Evolutionary conservation across 2,888 invertebrate genomes (phyloP).

Genomic region (Hypomecis punctinalis): DNA sequence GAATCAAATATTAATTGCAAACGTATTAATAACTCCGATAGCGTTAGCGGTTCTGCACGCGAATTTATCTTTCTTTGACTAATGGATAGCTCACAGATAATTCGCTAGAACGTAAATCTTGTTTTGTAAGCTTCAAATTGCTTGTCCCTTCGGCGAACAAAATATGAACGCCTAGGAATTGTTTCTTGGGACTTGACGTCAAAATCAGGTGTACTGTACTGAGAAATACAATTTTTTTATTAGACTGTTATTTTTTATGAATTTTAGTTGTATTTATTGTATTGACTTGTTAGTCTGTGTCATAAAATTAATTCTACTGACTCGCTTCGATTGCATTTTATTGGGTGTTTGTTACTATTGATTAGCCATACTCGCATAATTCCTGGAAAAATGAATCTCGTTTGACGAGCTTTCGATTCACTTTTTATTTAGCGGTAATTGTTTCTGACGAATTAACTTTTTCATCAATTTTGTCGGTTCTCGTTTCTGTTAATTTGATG

Average conservation of each 20-base stretch:
- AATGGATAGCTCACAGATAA: conserved; percentile 46
- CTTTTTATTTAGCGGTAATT: conserved; percentile 15
- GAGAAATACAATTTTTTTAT: no score
- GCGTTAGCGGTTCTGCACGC: conserved; percentile 40
- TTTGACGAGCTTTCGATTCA: conserved; percentile 5
- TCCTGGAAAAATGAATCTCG: conserved; percentile 10
- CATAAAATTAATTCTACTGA: conserved; percentile 3
- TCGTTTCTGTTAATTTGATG: conserved; percentile 15
- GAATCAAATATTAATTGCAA: conserved; percentile 68
- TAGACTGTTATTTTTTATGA: not conserved
- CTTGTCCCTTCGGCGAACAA: conserved; percentile 14
- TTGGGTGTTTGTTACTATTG: not conserved
- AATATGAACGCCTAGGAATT: conserved; percentile 14
- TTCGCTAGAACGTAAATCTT: conserved; percentile 21
- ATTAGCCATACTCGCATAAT: conserved; percentile 1
- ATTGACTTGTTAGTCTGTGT: not conserved
- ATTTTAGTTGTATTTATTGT: not conserved
- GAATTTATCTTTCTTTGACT: conserved; percentile 40
- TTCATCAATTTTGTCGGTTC: conserved; percentile 15
- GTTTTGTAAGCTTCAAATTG: conserved; percentile 12
- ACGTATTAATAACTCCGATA: conserved; percentile 65
- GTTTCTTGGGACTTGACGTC: conserved; percentile 19
- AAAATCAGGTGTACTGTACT: not conserved
- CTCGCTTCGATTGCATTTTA: not conserved
- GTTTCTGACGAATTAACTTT: conserved; percentile 17